These are phyloP conservation scores for Eupithecia subumbrata DNA, from an alignment of 2,888 invertebrate species.

Conservation along the genomic window DNA sequence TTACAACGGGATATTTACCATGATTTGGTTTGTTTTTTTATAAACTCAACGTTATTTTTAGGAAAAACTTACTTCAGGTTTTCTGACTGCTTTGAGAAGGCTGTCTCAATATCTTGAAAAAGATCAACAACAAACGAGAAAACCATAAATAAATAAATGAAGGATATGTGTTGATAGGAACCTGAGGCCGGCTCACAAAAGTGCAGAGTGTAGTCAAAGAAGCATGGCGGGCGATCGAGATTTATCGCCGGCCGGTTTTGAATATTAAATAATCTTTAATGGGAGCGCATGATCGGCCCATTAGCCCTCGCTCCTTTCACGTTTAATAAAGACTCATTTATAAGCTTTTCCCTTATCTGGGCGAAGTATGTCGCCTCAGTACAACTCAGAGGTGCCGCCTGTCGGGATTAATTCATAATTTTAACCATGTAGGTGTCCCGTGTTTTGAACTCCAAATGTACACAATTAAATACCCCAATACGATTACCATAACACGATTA, in stretches of 20 bases:
- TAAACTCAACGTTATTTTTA: neutral
- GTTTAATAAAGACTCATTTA: constrained; percentile 85
- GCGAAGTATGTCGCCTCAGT: constrained; percentile 72
- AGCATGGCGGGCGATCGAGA: constrained; percentile 81
- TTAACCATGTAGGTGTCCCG: constrained; percentile 69
- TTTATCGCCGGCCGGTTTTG: constrained; percentile 82
- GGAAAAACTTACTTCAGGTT: neutral
- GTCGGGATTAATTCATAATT: constrained; percentile 82
- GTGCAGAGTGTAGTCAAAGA: constrained; percentile 78
- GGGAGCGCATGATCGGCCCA: constrained; percentile 84
- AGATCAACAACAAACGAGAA: constrained; percentile 3
- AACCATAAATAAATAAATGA: constrained; percentile 36
- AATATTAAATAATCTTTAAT: constrained; percentile 85
- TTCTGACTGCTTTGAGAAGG: neutral
- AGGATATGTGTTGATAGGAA: constrained; percentile 60
- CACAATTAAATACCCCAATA: constrained; percentile 58
- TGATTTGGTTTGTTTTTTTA: neutral
- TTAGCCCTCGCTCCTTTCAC: constrained; percentile 83
- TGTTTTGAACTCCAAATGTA: constrained; percentile 54
- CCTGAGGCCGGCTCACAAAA: constrained; percentile 66
- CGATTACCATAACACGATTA: constrained; percentile 56
- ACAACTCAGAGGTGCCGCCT: constrained; percentile 82
- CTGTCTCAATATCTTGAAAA: neutral
- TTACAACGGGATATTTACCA: no score
- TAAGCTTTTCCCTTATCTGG: constrained; percentile 83